These are phyloP conservation scores for Eunapius fragilis DNA, from an alignment of 37 sponge, comb jelly and placozoan genomes.

Conservation along the genomic window DNA sequence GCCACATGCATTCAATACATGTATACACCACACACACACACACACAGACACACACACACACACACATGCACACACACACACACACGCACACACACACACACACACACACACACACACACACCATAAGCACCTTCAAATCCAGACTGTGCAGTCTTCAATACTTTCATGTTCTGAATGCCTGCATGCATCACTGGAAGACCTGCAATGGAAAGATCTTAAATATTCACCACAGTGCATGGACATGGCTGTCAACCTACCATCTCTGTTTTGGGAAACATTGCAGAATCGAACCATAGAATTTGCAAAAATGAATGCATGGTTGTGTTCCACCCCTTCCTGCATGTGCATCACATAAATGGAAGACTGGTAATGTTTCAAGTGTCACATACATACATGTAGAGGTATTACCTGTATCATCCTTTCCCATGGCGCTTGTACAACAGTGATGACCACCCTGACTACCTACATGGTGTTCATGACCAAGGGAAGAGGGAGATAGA, in stretches of 20 bases:
- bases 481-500: no score
- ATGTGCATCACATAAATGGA: no score
- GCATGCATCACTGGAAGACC: neutral
- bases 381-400: no score
- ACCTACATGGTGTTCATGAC: conserved; percentile 1
- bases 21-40: no score
- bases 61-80: neutral
- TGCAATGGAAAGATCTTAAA: neutral
- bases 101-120: no score
- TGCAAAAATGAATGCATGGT: conserved; percentile 63
- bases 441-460: neutral
- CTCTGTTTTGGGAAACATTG: conserved; percentile 35
- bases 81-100: neutral
- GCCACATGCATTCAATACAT: no score
- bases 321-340: conserved; percentile 41
- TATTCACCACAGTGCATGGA: neutral
- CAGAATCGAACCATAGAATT: conserved; percentile 38
- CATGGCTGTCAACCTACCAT: neutral
- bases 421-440: conserved; percentile 54
- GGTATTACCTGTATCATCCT: conserved; percentile 31
- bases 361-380: no score
- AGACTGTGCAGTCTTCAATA: conserved; percentile 68
- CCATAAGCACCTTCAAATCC: conserved; percentile 78
- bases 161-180: conserved; percentile 56
- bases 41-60: no score